Percentiles rank a stretch among this genome's conserved stretches.
phyloP scores from a whole-genome alignment of 2,797 vertebrate genomes.

The Mus minutoides region DNA sequence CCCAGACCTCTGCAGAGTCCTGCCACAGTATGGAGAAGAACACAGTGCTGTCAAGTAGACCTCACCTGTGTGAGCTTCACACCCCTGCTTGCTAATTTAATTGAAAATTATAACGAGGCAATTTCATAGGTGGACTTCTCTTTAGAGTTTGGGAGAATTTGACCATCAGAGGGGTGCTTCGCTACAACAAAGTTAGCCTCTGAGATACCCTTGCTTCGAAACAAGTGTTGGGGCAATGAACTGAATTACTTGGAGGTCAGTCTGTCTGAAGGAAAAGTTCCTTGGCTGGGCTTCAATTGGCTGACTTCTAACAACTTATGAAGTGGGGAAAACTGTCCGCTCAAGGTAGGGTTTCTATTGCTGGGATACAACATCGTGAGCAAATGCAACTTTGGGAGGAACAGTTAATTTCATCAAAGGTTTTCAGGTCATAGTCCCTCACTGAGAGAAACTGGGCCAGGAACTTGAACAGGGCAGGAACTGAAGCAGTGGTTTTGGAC shows the following conservation, averaged over 20 bases:
- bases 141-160: neutral
- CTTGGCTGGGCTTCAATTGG: neutral
- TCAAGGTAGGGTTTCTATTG: neutral
- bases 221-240: neutral
- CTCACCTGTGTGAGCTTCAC: neutral
- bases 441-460: too few relatives aligned
- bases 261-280: neutral
- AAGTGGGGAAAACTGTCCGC: neutral
- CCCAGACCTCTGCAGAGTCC: too few relatives aligned
- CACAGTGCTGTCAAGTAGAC: fast-evolving
- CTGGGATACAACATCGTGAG: neutral
- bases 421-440: neutral
- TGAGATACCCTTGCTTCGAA: neutral
- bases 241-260: neutral
- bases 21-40: neutral
- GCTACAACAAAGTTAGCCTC: neutral
- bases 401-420: neutral
- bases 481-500: too few relatives aligned
- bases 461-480: neutral
- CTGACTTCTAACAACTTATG: neutral
- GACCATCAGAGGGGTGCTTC: neutral
- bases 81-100: neutral
- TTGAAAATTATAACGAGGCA: neutral
- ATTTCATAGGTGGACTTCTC: neutral
- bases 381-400: neutral